These are phyloP conservation scores for Tachina grossa DNA, from an alignment of 2,888 invertebrate species.

Conservation along the genomic window DNA sequence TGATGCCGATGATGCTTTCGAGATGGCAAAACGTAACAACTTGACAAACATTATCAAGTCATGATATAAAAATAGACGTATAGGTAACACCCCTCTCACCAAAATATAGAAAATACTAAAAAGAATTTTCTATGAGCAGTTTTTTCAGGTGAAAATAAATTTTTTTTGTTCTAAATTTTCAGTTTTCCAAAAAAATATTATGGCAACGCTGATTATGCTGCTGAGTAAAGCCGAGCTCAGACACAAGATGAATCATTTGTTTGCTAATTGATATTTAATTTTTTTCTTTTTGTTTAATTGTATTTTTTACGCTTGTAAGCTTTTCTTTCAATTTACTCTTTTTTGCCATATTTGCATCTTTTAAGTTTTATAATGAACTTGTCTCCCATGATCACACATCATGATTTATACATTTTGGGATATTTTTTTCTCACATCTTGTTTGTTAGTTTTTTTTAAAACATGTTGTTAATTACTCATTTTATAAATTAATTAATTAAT, in stretches of 20 bases:
- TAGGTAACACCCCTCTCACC: no score
- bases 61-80: no score
- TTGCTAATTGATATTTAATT: conserved; percentile 67
- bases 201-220: no score
- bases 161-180: no score
- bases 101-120: no score
- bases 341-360: conserved; percentile 26
- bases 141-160: no score
- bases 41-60: no score
- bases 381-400: conserved; percentile 38
- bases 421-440: conserved; percentile 40
- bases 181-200: no score
- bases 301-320: neutral
- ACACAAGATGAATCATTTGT: conserved; percentile 43
- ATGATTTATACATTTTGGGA: conserved; percentile 15
- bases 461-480: conserved; percentile 80
- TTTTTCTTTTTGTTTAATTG: neutral
- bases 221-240: conserved; percentile 22
- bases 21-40: no score
- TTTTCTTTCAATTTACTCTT: conserved; percentile 45
- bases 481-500: conserved; percentile 79
- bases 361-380: conserved; percentile 26
- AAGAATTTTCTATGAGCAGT: no score
- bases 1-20: no score
- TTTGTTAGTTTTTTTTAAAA: conserved; percentile 59